Conservation (phyloP, 2,113 vertebrate species). For the Gymnorhina tibicen region DNA sequence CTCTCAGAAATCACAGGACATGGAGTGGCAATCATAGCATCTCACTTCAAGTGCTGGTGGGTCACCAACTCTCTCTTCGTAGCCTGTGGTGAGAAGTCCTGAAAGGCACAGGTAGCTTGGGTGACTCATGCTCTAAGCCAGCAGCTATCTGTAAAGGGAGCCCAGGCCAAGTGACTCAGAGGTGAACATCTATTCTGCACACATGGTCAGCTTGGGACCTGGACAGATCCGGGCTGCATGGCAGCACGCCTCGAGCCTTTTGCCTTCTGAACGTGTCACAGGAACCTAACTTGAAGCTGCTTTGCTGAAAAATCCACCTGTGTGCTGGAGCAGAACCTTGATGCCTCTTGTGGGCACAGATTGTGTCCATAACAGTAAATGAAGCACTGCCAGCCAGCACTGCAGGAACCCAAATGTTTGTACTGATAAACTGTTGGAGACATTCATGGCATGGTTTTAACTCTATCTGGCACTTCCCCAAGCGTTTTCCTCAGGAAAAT, state of each 20-base stretch:
- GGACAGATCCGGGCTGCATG: not conserved
- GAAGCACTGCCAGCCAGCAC: not conserved
- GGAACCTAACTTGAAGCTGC: not conserved
- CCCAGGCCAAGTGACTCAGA: not conserved
- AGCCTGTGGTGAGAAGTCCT: not conserved
- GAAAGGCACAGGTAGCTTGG: not conserved
- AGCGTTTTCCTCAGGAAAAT: not conserved
- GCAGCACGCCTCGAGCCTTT: rapidly evolving
- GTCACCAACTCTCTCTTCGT: not conserved
- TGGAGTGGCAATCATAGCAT: not conserved
- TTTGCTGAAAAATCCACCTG: not conserved
- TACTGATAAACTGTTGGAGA: not conserved
- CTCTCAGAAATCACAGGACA: not conserved
- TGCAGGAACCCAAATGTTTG: not conserved
- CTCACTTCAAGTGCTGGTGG: not conserved
- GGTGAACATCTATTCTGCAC: not conserved
- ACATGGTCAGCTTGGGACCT: rapidly evolving
- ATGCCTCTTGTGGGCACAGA: not conserved
- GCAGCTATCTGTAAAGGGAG: not conserved
- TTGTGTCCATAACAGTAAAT: not conserved
- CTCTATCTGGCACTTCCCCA: not conserved
- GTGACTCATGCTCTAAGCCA: not conserved
- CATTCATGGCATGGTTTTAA: not conserved
- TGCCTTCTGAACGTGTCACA: not conserved
- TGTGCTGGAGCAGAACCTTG: not conserved